phyloP scores from a whole-genome alignment of 2,113 vertebrate species.

The Prietella phreatophila region DNA sequence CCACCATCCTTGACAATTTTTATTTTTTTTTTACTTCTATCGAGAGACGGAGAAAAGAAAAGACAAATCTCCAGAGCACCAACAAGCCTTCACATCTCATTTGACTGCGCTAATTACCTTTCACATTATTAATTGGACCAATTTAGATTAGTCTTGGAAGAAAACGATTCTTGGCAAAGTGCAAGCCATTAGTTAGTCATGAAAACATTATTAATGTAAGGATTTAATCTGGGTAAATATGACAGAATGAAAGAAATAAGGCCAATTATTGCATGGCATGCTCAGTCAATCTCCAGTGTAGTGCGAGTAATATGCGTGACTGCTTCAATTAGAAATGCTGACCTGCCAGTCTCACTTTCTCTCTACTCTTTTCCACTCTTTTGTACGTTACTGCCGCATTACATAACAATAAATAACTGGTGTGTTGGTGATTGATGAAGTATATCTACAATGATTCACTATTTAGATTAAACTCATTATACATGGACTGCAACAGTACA shows the following conservation, averaged over 20 bases:
- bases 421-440: conserved; percentile 24
- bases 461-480: conserved; percentile 37
- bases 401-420: conserved; percentile 32
- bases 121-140: conserved; percentile 79
- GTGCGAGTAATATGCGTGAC: conserved; percentile 68
- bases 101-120: conserved; percentile 78
- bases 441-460: conserved; percentile 16
- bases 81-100: conserved; percentile 73
- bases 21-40: conserved; percentile 76
- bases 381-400: conserved; percentile 15
- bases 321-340: conserved; percentile 55
- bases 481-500: conserved; percentile 18
- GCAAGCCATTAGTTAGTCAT: conserved; percentile 76
- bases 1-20: conserved; percentile 73
- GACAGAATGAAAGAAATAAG: conserved; percentile 70
- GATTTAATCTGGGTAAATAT: conserved; percentile 72
- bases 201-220: conserved; percentile 75
- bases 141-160: conserved; percentile 75
- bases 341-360: conserved; percentile 14
- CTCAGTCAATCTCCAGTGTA: conserved; percentile 64
- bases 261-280: conserved; percentile 66
- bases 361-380: neutral
- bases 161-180: conserved; percentile 77
- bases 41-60: conserved; percentile 37
- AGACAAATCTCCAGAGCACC: conserved; percentile 65